Evolutionary conservation across 2,113 vertebrate genomes (phyloP).

Genomic region (Aramus guarauna): DNA sequence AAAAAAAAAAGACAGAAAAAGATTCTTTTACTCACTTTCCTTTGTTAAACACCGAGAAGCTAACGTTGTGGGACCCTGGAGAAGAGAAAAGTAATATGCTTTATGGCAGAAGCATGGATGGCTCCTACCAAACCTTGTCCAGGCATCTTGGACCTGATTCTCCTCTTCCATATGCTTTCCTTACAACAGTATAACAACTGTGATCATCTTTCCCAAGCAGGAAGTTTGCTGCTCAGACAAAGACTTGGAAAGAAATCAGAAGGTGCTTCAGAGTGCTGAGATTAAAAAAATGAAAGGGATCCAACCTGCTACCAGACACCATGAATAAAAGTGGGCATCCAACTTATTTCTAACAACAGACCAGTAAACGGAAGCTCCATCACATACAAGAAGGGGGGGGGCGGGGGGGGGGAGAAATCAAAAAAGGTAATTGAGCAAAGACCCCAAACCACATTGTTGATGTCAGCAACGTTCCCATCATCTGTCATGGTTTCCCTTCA

Average conservation of each 20-base stretch:
- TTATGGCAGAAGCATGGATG: neutral
- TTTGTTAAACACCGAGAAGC: constrained; percentile 76
- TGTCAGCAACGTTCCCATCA: neutral
- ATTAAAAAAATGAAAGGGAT: neutral
- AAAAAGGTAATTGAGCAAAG: neutral
- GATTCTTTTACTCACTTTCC: constrained; percentile 71
- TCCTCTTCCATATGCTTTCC: neutral
- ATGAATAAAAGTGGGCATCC: neutral
- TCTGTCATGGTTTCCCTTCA: neutral
- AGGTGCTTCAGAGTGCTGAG: neutral
- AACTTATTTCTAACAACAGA: neutral
- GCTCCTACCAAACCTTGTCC: neutral
- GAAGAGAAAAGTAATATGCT: neutral
- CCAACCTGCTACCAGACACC: neutral
- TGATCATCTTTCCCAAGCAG: neutral
- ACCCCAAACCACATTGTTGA: neutral
- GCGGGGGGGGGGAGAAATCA: too few species aligned
- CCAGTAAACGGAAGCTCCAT: neutral
- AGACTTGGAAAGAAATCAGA: neutral
- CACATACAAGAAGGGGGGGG: neutral
- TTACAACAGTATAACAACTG: neutral
- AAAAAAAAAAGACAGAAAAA: neutral
- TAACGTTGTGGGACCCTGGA: constrained; percentile 77
- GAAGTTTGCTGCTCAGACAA: neutral
- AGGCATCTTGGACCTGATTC: neutral